These are phyloP conservation scores for Anabacerthia variegaticeps DNA, from an alignment of 2,797 vertebrate genomes.

Conservation along the genomic window DNA sequence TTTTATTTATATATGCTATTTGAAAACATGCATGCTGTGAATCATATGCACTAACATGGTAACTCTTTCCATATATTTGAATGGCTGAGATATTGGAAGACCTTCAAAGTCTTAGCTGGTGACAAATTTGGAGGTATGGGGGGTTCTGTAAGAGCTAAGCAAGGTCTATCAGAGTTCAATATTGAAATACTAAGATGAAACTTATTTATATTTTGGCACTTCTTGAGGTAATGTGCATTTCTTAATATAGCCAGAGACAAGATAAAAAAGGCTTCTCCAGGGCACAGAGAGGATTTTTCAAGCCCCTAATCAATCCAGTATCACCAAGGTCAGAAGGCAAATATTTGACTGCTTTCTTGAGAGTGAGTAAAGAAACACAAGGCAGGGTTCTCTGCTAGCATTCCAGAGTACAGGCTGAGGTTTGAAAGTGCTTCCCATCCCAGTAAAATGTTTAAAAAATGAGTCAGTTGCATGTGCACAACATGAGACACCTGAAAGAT, in stretches of 20 bases:
- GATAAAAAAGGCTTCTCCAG: too few species aligned
- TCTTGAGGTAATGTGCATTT: background rate
- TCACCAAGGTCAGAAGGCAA: too few species aligned
- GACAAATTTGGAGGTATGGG: background rate
- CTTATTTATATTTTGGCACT: background rate
- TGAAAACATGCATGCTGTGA: conserved; percentile 48
- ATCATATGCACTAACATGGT: conserved; percentile 39
- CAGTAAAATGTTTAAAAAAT: background rate
- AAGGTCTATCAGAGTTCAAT: background rate
- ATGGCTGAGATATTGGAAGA: background rate
- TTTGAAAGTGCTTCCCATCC: background rate
- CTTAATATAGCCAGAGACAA: background rate
- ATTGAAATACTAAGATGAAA: background rate
- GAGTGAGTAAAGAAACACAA: too few species aligned
- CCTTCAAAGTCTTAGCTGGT: background rate
- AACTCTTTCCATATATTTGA: conserved; percentile 56
- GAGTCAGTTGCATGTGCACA: background rate
- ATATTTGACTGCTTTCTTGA: too few species aligned
- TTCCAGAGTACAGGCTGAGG: too few species aligned
- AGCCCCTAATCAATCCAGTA: too few species aligned
- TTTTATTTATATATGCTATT: conserved; percentile 6
- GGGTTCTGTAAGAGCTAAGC: background rate
- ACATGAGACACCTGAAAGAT: background rate
- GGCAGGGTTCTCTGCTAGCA: too few species aligned
- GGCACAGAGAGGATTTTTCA: too few species aligned